Base-by-base conservation (phyloP, 2,888 invertebrate species). In the Nudaria mundana region DNA sequence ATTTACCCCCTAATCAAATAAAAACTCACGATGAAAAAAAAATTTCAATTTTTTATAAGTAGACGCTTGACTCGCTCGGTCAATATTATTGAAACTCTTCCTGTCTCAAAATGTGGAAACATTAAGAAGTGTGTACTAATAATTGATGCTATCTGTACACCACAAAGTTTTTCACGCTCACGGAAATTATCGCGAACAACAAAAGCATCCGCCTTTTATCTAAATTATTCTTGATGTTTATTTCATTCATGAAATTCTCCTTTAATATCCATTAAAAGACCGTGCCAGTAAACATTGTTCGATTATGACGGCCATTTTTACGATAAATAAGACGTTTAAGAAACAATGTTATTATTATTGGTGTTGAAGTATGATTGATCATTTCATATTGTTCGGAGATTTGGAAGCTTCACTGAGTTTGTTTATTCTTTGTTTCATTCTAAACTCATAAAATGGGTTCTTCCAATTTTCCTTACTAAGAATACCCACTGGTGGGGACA, bases 351-450 rank as follows among this genome's bases (percentile, higher is more conserved):
- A 23, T 12, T 29, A 8, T 24, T 32, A 31, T 38, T 26, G 32
- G 30, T 38, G 20, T 8, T 31, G 18, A 11, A 30, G 15, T 18
- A 31, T 37, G 25, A 37, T 37, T 31, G 31, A 37, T 37, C 20
- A 16, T 37, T 14, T 4, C 4, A 8, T 14, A 28, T 29, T 29
- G 29, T 30, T 18, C 8, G 14, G 7, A 11, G 12, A 25, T 5
- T 25, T 25, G 7, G 11, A 25, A 7, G 8, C 11, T 11, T 4
- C 5, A 12, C 6, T 25, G 24, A 25, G 10, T 25, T 10, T 25
- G 10, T 25, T 12, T 25, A 6, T 11, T 5, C 24, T 24, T 23
- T n/a, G 2, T 4, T 1, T n/a, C 8, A 1, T 8, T 22, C 8
- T 22, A 22, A 2, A 8, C n/a, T n/a, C n/a, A n/a, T n/a, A n/a